Base-by-base conservation (phyloP, 1,140 invertebrate genomes). In the Drosophila jambulina region DNA sequence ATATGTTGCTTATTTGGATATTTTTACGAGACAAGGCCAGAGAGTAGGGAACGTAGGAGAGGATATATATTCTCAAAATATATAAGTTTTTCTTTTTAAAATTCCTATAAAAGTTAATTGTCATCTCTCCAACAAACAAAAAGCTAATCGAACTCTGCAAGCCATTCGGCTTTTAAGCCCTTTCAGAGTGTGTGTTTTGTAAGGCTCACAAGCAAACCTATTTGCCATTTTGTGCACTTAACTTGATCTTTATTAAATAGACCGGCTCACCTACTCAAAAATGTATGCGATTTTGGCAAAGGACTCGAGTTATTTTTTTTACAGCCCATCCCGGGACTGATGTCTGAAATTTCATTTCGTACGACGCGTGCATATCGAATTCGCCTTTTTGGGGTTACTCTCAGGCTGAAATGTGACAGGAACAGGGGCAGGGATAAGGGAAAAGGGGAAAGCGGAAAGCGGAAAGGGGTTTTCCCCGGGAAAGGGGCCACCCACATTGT, bases 351-450 rank as follows among this genome's bases (percentile, higher is more conserved):
- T 72, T 71, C 67, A 71, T 71, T 72, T 72, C 54, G 67, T 36
- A 72, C 69, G 69, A 72, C n/a, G 68, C 67, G 29, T 72, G 69
- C 69, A 72, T 72, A 72, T 72, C 69, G 69, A 72, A 72, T 72
- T 72, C 65, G 21, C 51, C 51, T 43, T 40, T 59, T 71, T 59
- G 29, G 69, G 69, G 53, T 59, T 71, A 60, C 53, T 2, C 4
- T 27, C 5, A 1, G 27, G 2, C n/a, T 15, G 10, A 32, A 23
- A 57, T 15, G 53, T 40, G 25, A 38, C 57, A 64, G 57, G 54
- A 27, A 23, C 15, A n/a, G 27, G n/a, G n/a, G 13, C 13, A 13
- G 32, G 54, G 53, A 15, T 2, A 7, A 5, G 21, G 17, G 10
- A 5, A 6, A 29, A 4, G 36, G 23, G 29, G 17, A 1, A 6